phyloP scores from a whole-genome alignment of 2,797 vertebrate species.

The Lateolabrax maculatus region DNA sequence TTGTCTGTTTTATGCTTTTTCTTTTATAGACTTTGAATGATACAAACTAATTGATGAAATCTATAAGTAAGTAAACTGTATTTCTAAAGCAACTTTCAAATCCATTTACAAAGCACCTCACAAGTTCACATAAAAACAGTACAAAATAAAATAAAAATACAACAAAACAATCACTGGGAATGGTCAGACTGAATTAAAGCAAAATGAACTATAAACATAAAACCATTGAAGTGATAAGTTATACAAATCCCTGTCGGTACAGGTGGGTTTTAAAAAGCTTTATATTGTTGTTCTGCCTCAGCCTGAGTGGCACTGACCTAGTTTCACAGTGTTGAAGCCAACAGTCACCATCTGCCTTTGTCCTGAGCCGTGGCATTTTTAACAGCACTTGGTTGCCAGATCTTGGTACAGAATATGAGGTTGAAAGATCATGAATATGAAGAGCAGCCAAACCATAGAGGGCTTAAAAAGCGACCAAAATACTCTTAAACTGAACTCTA shows the following conservation, averaged over 20 bases:
- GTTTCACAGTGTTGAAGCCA: constrained; percentile 7
- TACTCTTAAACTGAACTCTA: not conserved
- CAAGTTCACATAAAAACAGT: not conserved
- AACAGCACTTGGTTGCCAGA: not conserved
- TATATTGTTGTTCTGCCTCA: constrained; percentile 6
- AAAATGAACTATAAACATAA: not conserved
- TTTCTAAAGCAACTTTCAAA: not conserved
- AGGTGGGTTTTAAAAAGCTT: constrained; percentile 19
- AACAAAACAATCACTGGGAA: not conserved
- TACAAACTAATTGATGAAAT: not conserved
- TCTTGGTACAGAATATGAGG: not conserved
- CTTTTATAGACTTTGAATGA: not conserved
- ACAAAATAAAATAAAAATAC: not conserved
- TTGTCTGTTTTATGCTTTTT: not conserved
- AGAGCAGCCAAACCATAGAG: not conserved
- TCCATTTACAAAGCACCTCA: not conserved
- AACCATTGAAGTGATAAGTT: not conserved
- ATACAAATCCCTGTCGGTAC: not conserved
- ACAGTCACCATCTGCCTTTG: constrained; percentile 6
- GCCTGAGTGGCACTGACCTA: constrained; percentile 10
- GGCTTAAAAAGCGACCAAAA: not conserved
- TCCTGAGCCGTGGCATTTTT: constrained; percentile 10
- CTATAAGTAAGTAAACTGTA: not conserved
- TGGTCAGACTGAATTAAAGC: not conserved
- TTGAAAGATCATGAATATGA: not conserved